Conservation (phyloP, 2,113 vertebrate genomes). For the Neodontobutis hainanensis region DNA sequence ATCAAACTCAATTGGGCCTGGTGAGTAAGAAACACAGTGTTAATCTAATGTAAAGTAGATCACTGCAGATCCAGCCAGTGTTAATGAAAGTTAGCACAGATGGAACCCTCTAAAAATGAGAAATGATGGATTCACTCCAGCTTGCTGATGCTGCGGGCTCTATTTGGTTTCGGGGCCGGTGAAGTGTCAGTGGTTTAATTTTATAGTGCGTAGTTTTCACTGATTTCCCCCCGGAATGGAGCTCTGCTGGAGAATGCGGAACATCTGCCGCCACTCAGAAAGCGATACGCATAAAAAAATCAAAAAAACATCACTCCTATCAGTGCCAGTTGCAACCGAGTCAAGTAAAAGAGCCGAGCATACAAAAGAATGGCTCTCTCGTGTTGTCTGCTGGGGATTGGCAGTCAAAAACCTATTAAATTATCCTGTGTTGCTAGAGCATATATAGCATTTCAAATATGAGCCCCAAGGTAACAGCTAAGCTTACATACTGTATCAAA, state of each 20-base stretch:
- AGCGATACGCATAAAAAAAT: slow-evolving; percentile 69
- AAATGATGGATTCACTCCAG: slow-evolving; percentile 76
- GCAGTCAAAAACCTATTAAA: slow-evolving; percentile 79
- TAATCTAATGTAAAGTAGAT: slow-evolving; percentile 61
- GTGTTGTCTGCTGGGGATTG: slow-evolving; percentile 73
- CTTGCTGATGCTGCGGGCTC: slow-evolving; percentile 68
- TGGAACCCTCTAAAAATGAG: slow-evolving; percentile 75
- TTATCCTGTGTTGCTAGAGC: slow-evolving; percentile 68
- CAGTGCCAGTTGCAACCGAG: slow-evolving; percentile 56
- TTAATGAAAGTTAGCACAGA: slow-evolving; percentile 74
- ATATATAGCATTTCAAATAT: slow-evolving; percentile 70
- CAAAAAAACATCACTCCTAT: slow-evolving; percentile 65
- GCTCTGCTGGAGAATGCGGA: slow-evolving; percentile 73
- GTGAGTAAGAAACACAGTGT: slow-evolving; percentile 42
- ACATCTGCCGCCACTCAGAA: slow-evolving; percentile 78
- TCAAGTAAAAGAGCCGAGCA: slow-evolving; percentile 60
- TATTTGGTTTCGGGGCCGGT: slow-evolving; percentile 76
- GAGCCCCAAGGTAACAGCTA: slow-evolving; percentile 60
- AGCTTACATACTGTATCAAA: slow-evolving; percentile 55
- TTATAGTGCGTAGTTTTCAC: slow-evolving; percentile 79
- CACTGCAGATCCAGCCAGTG: slow-evolving; percentile 58
- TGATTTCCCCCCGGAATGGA: slow-evolving; percentile 79
- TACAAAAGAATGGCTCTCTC: slow-evolving; percentile 71
- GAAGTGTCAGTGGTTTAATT: slow-evolving; percentile 82
- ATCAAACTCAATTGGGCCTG: slow-evolving; percentile 49